These are phyloP conservation scores for Podarcis raffonei DNA, from an alignment of 2,113 vertebrate species.

Conservation along the genomic window DNA sequence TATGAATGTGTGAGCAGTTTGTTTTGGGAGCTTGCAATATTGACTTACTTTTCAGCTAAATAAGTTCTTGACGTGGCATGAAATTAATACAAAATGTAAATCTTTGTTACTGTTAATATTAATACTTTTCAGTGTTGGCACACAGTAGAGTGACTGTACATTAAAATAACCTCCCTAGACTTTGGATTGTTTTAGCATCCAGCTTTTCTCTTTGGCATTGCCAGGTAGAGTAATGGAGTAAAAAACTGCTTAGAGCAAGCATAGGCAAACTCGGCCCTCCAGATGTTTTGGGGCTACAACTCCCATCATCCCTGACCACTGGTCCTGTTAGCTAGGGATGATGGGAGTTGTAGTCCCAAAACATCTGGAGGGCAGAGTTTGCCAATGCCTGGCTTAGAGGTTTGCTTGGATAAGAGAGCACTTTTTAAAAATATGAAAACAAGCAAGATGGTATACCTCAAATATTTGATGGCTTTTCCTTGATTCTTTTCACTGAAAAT, in stretches of 20 bases:
- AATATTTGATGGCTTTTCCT: background rate
- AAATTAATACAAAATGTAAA: background rate
- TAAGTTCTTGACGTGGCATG: background rate
- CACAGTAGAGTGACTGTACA: background rate
- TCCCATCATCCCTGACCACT: too few species aligned
- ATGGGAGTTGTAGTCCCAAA: too few species aligned
- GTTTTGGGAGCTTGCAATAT: background rate
- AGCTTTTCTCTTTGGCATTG: background rate
- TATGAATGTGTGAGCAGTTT: background rate
- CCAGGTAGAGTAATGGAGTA: background rate
- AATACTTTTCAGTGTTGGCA: too few species aligned
- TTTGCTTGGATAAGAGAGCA: background rate
- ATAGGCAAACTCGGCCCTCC: too few species aligned
- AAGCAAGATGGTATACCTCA: background rate
- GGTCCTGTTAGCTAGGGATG: too few species aligned
- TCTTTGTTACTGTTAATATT: too few species aligned
- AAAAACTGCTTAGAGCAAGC: too few species aligned
- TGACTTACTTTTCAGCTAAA: background rate
- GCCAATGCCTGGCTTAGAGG: background rate
- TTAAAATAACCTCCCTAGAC: background rate
- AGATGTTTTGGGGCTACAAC: too few species aligned
- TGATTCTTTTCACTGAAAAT: conserved; percentile 19
- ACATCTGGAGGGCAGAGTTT: too few species aligned
- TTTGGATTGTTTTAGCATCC: background rate
- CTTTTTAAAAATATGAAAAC: too few species aligned